Conservation (phyloP, 2,113 vertebrate genomes). For the Choloepus hoffmanni region DNA sequence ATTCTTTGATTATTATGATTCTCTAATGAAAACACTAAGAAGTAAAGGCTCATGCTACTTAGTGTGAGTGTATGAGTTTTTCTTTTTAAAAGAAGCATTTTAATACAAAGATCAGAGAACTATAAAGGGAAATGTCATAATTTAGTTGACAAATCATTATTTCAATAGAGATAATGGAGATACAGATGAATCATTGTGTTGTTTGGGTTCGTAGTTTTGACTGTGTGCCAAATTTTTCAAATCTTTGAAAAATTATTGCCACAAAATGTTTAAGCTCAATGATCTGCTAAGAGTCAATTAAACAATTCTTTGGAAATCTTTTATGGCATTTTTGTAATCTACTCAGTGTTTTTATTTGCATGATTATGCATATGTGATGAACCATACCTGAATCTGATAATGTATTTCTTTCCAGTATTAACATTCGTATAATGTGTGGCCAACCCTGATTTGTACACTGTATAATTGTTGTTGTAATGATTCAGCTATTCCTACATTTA, state of each 20-base stretch:
- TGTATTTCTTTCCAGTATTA: slow-evolving; percentile 85
- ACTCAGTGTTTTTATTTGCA: slow-evolving; percentile 87
- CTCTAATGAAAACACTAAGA: slow-evolving; percentile 67
- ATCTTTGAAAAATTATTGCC: slow-evolving; percentile 72
- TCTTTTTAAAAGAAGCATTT: slow-evolving; percentile 48
- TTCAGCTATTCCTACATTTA: slow-evolving; percentile 81
- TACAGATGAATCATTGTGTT: slow-evolving; percentile 70
- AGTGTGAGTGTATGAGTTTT: slow-evolving; percentile 9
- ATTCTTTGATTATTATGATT: slow-evolving; percentile 59
- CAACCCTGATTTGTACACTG: slow-evolving; percentile 83
- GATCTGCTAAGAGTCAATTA: slow-evolving; percentile 85
- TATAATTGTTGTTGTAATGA: slow-evolving; percentile 84
- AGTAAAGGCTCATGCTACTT: slow-evolving; percentile 49
- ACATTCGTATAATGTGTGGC: slow-evolving; percentile 82
- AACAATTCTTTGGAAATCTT: slow-evolving; percentile 81
- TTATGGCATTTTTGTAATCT: slow-evolving; percentile 86
- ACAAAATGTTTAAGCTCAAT: slow-evolving; percentile 80
- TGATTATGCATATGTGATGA: slow-evolving; percentile 82
- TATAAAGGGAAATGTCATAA: slow-evolving; percentile 42
- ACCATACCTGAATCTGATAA: slow-evolving; percentile 72
- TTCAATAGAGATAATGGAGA: slow-evolving; percentile 45
- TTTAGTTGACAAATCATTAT: slow-evolving; percentile 44
- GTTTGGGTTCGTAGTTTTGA: slow-evolving; percentile 66
- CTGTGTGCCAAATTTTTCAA: slow-evolving; percentile 65
- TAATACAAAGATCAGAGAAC: slow-evolving; percentile 51